Percentiles rank a stretch among this genome's conserved stretches.
phyloP scores from a whole-genome alignment of 2,113 vertebrate genomes.

The Hucho hucho region DNA sequence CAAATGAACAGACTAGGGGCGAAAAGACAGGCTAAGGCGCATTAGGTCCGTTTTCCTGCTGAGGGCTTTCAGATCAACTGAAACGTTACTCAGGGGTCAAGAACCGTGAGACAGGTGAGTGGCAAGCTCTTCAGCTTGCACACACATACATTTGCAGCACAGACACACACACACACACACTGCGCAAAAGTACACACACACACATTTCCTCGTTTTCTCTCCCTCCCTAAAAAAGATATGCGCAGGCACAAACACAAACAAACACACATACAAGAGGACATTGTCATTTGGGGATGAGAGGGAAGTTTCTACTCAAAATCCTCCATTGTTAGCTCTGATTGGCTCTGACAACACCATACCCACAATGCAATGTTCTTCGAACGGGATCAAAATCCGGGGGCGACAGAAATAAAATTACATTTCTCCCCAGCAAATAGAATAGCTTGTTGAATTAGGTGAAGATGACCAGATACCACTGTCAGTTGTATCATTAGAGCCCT shows the following conservation, averaged over 20 bases:
- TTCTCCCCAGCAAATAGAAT: not conserved
- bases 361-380: not conserved
- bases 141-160: not conserved
- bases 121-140: constrained; percentile 17
- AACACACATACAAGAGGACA: constrained; percentile 3
- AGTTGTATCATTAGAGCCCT: not conserved
- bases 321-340: not conserved
- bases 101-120: not conserved
- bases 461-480: not conserved
- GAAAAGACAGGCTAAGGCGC: constrained; percentile 2
- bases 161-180: not conserved
- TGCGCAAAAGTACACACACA: not conserved
- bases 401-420: too few species aligned
- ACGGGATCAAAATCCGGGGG: not conserved
- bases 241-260: not conserved
- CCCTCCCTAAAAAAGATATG: not conserved
- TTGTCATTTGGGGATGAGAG: constrained; percentile 4
- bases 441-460: not conserved
- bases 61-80: constrained; percentile 47
- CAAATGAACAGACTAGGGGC: not conserved
- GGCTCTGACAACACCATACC: too few species aligned
- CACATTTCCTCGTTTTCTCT: not conserved
- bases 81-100: constrained; percentile 15
- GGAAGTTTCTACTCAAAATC: not conserved
- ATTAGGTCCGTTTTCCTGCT: not conserved